A percentile compares a stretch with the other conserved stretches of the same genome.
Conservation (phyloP, 1,140 invertebrate species). For the Papilio xuthus region DNA sequence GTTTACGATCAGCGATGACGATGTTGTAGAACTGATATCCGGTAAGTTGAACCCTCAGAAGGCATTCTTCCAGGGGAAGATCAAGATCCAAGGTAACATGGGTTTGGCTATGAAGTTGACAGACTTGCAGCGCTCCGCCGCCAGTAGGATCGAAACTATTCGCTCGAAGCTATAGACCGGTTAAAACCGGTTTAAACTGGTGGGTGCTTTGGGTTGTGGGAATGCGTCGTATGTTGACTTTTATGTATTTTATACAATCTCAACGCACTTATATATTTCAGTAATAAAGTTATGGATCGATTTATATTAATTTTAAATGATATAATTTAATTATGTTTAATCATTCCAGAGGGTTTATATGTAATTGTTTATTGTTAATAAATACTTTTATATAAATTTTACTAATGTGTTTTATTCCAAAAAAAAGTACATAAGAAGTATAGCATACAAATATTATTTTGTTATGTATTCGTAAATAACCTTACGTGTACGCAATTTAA, state of each 20-base stretch:
- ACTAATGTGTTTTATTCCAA: background rate
- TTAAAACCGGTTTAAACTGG: constrained; percentile 37
- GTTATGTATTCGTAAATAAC: too few species aligned
- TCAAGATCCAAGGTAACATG: constrained; percentile 98
- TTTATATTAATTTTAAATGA: constrained; percentile 6
- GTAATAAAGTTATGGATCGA: background rate
- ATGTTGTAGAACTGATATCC: constrained; percentile 92
- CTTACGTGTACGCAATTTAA: too few species aligned
- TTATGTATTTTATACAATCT: constrained; percentile 38
- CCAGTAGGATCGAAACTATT: constrained; percentile 87
- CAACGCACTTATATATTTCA: background rate
- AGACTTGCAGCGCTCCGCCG: constrained; percentile 89
- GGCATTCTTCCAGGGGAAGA: constrained; percentile 98
- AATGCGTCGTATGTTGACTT: constrained; percentile 53
- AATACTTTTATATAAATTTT: constrained; percentile 53
- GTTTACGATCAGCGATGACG: constrained; percentile 92
- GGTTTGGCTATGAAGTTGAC: constrained; percentile 96
- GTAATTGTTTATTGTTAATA: constrained; percentile 58
- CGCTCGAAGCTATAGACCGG: constrained; percentile 86
- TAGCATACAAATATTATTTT: too few species aligned
- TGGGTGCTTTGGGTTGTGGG: constrained; percentile 55
- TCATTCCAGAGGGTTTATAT: constrained; percentile 60
- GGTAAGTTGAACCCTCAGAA: constrained; percentile 97
- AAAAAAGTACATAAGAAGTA: constrained; percentile 7
- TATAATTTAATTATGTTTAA: constrained; percentile 42